Evolutionary conservation across 2,113 vertebrate genomes (phyloP).

Genomic region (Chauna torquata): DNA sequence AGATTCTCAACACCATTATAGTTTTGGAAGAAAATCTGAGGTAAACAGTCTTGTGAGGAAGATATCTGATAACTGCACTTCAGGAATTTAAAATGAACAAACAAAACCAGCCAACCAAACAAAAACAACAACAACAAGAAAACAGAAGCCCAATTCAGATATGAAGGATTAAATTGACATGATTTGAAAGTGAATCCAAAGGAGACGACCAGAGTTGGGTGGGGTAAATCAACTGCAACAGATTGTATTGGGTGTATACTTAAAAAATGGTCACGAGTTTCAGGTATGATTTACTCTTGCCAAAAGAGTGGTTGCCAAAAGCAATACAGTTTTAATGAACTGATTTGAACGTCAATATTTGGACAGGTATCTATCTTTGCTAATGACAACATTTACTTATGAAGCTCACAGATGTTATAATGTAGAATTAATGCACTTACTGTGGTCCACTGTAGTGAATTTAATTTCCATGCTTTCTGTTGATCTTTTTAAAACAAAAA

Average conservation of each 20-base stretch:
- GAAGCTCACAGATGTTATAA: rapidly evolving
- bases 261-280: neutral
- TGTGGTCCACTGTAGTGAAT: neutral
- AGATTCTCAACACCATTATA: neutral
- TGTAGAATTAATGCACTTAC: neutral
- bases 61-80: neutral
- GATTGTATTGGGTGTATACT: neutral
- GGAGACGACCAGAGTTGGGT: neutral
- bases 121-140: no score
- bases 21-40: neutral
- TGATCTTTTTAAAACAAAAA: neutral
- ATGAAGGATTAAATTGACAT: neutral
- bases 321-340: neutral
- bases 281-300: neutral
- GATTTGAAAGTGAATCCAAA: rapidly evolving
- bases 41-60: neutral
- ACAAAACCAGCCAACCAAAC: no score
- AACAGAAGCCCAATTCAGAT: neutral
- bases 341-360: neutral
- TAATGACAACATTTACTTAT: neutral
- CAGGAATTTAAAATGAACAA: neutral
- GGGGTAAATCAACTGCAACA: neutral
- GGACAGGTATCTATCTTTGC: neutral
- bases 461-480: neutral
- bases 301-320: rapidly evolving